A percentile compares a stretch with the other conserved stretches of the same genome.
phyloP scores from a whole-genome alignment of 2,888 invertebrate genomes.

The Lasioglossum leucozonium region DNA sequence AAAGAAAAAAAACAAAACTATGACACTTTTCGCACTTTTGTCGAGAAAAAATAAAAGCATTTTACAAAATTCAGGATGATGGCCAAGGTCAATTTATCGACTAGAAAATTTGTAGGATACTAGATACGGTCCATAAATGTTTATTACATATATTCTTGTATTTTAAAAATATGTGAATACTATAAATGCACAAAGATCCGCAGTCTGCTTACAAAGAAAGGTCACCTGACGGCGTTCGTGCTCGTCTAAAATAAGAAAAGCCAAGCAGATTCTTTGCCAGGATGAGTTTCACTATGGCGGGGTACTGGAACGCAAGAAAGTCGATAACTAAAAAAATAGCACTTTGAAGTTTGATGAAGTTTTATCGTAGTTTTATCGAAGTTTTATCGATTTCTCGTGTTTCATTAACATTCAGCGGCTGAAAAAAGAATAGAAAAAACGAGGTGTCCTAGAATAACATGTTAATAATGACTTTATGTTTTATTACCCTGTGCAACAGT shows the following conservation, averaged over 20 bases:
- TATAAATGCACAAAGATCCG: background rate
- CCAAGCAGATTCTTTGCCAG: background rate
- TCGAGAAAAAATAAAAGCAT: too few species aligned
- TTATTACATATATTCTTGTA: background rate
- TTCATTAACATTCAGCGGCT: background rate
- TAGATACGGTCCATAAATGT: background rate
- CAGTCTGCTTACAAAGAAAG: background rate
- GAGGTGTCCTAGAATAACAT: background rate
- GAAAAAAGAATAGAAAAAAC: background rate
- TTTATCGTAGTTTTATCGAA: too few species aligned
- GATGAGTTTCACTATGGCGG: too few species aligned
- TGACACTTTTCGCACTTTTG: too few species aligned
- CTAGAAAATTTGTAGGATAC: background rate
- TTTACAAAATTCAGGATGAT: background rate
- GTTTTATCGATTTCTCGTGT: background rate
- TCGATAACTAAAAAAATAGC: too few species aligned
- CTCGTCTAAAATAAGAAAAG: background rate
- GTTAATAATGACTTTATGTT: too few species aligned
- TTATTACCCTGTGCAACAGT: too few species aligned
- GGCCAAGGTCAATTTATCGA: background rate
- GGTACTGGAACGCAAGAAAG: too few species aligned
- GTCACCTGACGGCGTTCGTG: background rate
- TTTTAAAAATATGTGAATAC: background rate
- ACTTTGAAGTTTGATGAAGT: constrained; percentile 1
- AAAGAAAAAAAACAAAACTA: too few species aligned